Conservation (phyloP, 1,140 invertebrate genomes). For the Rhyacophila brunnea region DNA sequence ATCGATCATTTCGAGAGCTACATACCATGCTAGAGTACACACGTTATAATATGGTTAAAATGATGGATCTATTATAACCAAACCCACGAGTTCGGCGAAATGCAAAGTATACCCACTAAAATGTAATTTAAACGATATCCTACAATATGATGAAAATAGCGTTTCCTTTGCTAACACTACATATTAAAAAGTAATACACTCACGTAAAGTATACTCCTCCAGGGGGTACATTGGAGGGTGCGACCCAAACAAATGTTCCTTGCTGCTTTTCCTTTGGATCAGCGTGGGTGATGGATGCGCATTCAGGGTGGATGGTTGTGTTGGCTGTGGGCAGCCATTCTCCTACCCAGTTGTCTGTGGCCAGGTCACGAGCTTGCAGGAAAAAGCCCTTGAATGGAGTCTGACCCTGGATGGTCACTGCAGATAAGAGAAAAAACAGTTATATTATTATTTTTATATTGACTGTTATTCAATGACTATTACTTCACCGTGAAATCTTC, state of each 20-base stretch:
- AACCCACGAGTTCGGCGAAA: too few relatives aligned
- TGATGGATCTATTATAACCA: too few relatives aligned
- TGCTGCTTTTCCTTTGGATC: conserved; percentile 73
- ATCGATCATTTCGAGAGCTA: too few relatives aligned
- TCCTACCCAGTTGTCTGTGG: conserved; percentile 70
- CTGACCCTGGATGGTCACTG: conserved; percentile 62
- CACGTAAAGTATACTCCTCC: conserved; percentile 78
- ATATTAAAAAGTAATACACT: too few relatives aligned
- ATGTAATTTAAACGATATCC: too few relatives aligned
- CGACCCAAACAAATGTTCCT: conserved; percentile 72
- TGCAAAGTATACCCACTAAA: too few relatives aligned
- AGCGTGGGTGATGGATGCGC: conserved; percentile 74
- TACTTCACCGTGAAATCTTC: too few relatives aligned
- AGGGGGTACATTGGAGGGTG: conserved; percentile 58
- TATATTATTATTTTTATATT: neutral
- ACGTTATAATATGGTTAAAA: too few relatives aligned
- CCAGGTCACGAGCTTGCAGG: conserved; percentile 71
- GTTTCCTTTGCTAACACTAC: too few relatives aligned
- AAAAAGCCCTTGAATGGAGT: conserved; percentile 74
- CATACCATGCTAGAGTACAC: too few relatives aligned
- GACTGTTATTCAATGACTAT: too few relatives aligned
- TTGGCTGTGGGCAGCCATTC: conserved; percentile 68
- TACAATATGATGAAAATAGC: too few relatives aligned
- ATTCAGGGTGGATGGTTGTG: conserved; percentile 72
- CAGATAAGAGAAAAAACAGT: conserved; percentile 15